These are phyloP conservation scores for Botia kubotai DNA, from an alignment of 2,797 vertebrate species.

Conservation along the genomic window DNA sequence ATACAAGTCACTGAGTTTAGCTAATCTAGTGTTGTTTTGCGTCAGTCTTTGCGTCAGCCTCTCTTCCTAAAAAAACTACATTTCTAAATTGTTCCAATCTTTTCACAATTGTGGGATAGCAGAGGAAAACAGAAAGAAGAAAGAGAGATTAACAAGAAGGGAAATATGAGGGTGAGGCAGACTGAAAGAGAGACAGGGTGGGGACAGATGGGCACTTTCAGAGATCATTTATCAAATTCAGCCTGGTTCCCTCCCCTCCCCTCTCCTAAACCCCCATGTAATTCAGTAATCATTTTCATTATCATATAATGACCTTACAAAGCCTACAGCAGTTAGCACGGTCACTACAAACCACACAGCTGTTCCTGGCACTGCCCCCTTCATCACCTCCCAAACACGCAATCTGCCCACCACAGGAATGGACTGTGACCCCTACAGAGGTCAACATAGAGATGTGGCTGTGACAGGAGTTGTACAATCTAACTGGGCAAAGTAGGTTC, in stretches of 20 bases:
- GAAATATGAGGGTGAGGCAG: constrained; percentile 63
- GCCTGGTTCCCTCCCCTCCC: constrained; percentile 83
- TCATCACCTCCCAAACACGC: constrained; percentile 56
- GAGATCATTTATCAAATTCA: constrained; percentile 99
- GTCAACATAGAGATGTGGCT: constrained; percentile 70
- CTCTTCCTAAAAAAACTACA: not conserved
- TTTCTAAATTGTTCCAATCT: not conserved
- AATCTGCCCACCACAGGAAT: constrained; percentile 23
- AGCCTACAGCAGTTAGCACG: constrained; percentile 84
- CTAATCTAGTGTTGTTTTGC: not conserved
- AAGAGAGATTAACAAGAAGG: constrained; percentile 58
- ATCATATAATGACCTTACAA: constrained; percentile 96
- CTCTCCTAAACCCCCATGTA: constrained; percentile 97
- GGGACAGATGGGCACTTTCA: constrained; percentile 99
- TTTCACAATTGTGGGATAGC: not conserved
- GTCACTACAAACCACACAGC: constrained; percentile 87
- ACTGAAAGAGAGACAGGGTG: constrained; percentile 70
- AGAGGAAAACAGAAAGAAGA: constrained; percentile 42
- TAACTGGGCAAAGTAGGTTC: constrained; percentile 10
- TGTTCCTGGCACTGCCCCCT: constrained; percentile 82
- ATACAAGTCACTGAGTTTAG: not conserved
- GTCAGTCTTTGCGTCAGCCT: not conserved
- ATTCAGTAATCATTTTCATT: constrained; percentile 99
- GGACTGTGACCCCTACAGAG: constrained; percentile 59
- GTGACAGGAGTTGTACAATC: constrained; percentile 71